Conservation (phyloP, 2,888 invertebrate species). For the Hyalella azteca region DNA sequence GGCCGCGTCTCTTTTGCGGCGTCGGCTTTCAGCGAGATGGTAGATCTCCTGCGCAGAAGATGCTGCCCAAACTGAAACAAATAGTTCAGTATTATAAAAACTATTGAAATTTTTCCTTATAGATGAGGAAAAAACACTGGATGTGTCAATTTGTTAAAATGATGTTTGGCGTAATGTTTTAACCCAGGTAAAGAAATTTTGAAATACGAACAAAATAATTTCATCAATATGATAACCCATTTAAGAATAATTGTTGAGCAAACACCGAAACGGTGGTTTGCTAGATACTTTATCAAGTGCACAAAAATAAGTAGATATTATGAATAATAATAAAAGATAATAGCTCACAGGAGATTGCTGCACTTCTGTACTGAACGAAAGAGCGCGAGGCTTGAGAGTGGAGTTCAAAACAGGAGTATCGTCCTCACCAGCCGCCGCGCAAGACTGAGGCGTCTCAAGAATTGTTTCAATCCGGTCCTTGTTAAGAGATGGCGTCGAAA, state of each 20-base stretch:
- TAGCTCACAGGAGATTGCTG: neutral
- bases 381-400: slow-evolving; percentile 1
- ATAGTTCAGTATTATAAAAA: neutral
- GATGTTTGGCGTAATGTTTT: too few relatives aligned
- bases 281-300: too few relatives aligned
- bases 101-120: neutral
- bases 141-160: neutral
- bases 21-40: neutral
- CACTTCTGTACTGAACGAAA: neutral
- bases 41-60: neutral
- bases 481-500: neutral
- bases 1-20: neutral
- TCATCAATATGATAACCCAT: too few relatives aligned
- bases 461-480: neutral
- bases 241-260: neutral
- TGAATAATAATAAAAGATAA: too few relatives aligned
- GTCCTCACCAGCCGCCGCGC: neutral
- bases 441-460: neutral
- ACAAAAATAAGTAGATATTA: too few relatives aligned
- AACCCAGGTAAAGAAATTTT: too few relatives aligned
- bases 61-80: slow-evolving; percentile 27
- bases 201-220: too few relatives aligned
- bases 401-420: neutral
- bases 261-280: too few relatives aligned
- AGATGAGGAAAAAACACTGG: neutral